Percentiles rank a stretch among this genome's conserved stretches.
These are phyloP conservation scores for Dolichallabes microphthalmus DNA, from an alignment of 2,113 vertebrate species.

Conservation along the genomic window DNA sequence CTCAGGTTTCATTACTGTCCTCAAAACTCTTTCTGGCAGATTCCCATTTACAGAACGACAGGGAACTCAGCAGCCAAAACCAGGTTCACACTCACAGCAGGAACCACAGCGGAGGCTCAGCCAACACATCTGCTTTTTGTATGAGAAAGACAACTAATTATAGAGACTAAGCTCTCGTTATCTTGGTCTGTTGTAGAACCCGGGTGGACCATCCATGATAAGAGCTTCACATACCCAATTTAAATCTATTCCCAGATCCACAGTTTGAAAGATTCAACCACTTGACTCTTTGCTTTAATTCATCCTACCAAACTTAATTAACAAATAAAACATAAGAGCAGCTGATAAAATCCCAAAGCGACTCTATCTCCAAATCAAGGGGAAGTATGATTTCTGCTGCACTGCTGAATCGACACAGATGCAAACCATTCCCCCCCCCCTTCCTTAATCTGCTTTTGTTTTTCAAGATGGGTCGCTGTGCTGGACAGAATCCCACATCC, in stretches of 20 bases:
- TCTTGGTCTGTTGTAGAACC: constrained; percentile 32
- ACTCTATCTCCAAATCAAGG: constrained; percentile 34
- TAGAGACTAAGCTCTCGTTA: constrained; percentile 41
- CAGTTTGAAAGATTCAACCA: background rate
- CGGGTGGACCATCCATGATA: constrained; percentile 42
- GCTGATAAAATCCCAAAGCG: constrained; percentile 1
- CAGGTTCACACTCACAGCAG: constrained; percentile 31
- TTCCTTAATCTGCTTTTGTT: constrained; percentile 50
- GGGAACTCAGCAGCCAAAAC: constrained; percentile 26
- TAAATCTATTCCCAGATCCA: constrained; percentile 49
- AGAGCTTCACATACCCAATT: constrained; percentile 54
- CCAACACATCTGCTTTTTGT: constrained; percentile 65
- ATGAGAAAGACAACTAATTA: constrained; percentile 45
- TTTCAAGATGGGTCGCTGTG: constrained; percentile 50
- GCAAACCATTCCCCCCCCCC: constrained; percentile 38
- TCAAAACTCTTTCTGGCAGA: constrained; percentile 31
- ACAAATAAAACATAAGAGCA: constrained; percentile 23
- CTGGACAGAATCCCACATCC: constrained; percentile 18
- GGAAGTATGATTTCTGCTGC: constrained; percentile 38
- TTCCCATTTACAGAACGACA: constrained; percentile 37
- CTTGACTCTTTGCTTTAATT: constrained; percentile 44
- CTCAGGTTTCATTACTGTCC: constrained; percentile 38
- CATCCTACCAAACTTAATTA: constrained; percentile 35
- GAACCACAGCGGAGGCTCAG: constrained; percentile 34
- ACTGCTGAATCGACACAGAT: constrained; percentile 52